Evolutionary conservation across 1,140 invertebrate genomes (phyloP).

Genomic region (Drosophila suzukii): DNA sequence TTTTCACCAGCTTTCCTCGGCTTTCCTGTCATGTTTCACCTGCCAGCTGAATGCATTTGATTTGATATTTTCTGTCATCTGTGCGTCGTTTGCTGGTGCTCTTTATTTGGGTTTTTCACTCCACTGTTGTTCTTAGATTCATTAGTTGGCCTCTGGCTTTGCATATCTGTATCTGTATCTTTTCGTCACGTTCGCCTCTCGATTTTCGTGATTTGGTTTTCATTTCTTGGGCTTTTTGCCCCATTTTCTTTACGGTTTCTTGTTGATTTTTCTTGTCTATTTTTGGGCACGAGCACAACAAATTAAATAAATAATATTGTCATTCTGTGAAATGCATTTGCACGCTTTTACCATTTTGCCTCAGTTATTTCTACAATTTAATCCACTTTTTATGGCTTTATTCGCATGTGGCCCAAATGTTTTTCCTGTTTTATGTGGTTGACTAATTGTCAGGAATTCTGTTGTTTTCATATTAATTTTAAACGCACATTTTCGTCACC

Average conservation of each 20-base stretch:
- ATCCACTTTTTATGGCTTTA: conserved; percentile 28
- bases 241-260: background rate
- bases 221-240: conserved; percentile 26
- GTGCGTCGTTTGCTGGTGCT: conserved; percentile 32
- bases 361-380: conserved; percentile 16
- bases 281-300: conserved; percentile 37
- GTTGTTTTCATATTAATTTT: conserved; percentile 6
- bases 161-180: conserved; percentile 8
- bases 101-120: conserved; percentile 21
- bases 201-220: conserved; percentile 38
- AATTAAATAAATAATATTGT: conserved; percentile 43
- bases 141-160: conserved; percentile 31
- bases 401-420: conserved; percentile 34
- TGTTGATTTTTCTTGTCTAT: conserved; percentile 18
- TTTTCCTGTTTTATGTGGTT: conserved; percentile 31
- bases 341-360: background rate
- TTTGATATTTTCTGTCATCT: conserved; percentile 62
- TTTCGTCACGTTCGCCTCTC: conserved; percentile 44
- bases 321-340: conserved; percentile 33
- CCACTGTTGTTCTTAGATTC: conserved; percentile 32
- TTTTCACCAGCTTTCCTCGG: background rate
- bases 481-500: background rate
- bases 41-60: conserved; percentile 70
- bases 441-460: conserved; percentile 31
- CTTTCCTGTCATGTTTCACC: conserved; percentile 48